Conservation (phyloP, 2,797 vertebrate species). For the Coilia nasus region DNA sequence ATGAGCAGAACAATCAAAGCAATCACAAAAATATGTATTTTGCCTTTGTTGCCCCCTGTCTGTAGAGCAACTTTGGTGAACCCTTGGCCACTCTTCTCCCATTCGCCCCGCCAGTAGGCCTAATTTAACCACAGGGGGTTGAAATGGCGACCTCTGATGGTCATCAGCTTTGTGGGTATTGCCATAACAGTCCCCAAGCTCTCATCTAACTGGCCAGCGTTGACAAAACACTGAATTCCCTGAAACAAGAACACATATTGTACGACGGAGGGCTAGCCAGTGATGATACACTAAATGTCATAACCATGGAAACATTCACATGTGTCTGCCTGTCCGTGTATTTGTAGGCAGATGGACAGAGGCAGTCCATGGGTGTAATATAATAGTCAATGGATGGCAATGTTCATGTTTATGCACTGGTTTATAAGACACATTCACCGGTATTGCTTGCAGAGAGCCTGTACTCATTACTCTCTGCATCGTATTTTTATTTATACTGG, state of each 20-base stretch:
- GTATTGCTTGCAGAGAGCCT: background rate
- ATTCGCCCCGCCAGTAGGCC: slow-evolving; percentile 27
- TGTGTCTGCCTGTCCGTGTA: background rate
- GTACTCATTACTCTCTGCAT: background rate
- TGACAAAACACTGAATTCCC: slow-evolving; percentile 11
- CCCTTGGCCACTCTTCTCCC: slow-evolving; percentile 7
- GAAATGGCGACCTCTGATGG: slow-evolving; percentile 51
- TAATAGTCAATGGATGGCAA: background rate
- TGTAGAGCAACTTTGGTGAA: slow-evolving; percentile 33
- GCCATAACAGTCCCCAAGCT: background rate
- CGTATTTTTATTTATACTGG: background rate
- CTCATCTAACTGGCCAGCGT: background rate
- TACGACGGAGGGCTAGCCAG: background rate
- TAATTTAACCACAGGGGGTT: background rate
- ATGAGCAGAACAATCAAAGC: slow-evolving; percentile 49
- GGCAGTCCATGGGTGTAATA: background rate
- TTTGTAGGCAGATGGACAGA: background rate
- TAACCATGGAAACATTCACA: background rate
- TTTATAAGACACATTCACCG: slow-evolving; percentile 5
- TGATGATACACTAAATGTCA: background rate
- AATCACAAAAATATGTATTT: slow-evolving; percentile 46
- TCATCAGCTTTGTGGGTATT: slow-evolving; percentile 37
- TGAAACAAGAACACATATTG: background rate
- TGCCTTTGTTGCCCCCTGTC: slow-evolving; percentile 41
- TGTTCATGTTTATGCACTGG: slow-evolving; percentile 1